Evolutionary conservation across 2,888 invertebrate genomes (phyloP), one percentile per base, ranked within the genome.

Genomic region (Ditula angustiorana): DNA sequence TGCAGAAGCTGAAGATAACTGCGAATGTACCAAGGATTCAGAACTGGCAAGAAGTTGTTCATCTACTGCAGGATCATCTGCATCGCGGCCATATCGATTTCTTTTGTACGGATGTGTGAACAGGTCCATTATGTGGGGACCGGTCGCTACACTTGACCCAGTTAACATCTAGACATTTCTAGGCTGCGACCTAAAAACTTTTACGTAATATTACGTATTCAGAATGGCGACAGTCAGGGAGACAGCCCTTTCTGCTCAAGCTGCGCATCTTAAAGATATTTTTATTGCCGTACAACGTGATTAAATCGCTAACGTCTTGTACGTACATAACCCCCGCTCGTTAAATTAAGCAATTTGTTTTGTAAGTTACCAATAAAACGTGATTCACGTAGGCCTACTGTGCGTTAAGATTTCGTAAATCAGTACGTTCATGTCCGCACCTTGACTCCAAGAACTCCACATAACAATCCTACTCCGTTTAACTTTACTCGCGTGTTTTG

Each of bases 161-260:
- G 59, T 64, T 64, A 58, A 58, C 28, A 52, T 64, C 52, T 52
- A 53, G 37, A 35, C 50, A 8, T 58, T 58, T 63, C 63, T 63
- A 21, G 63, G 63, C 44, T 63, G 21, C 24, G 57, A 58, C 63
- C 52, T 63, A 41, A 57, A 56, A 62, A 50, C 37, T 30, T 33
- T 63, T 52, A 57, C 57, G 26, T 63, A 50, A 57, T 44, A 55
- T 56, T 46, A 33, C 11, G 30, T 61, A 28, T 33, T 49, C 57
- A n/a, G 46, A 52, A 21, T 23, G 35, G 37, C 23, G 41, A 37
- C 52, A n/a, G 44, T 44, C 5, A 44, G 47, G 23, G 1, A 41
- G 37, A 35, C 16, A 44, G 26, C 50, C 53, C 55, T 28, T 33
- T 10, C 23, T 50, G 23, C 49, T 19, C 7, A 28, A 35, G 2